Conservation (phyloP, 2,888 invertebrate species). For the Acronicta psi region DNA sequence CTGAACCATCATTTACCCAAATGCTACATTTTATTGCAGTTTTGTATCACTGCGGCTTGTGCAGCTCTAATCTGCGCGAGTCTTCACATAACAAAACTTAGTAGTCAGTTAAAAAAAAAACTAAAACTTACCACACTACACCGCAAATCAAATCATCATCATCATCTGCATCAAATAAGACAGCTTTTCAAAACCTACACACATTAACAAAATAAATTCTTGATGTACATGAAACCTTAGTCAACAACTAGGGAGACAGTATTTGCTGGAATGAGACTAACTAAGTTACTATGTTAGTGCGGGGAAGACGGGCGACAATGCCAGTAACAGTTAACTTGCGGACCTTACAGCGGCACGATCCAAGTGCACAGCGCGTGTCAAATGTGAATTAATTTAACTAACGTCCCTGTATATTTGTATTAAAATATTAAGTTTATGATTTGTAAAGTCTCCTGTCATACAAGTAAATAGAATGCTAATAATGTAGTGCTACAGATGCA, state of each 20-base stretch:
- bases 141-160: no score
- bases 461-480: background rate
- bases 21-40: no score
- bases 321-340: constrained; percentile 21
- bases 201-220: constrained; percentile 58
- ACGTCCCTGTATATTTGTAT: background rate
- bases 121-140: constrained; percentile 4
- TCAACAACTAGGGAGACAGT: constrained; percentile 59
- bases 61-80: no score
- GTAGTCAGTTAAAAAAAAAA: no score
- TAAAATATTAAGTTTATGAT: background rate
- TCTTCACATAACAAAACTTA: no score
- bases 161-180: constrained; percentile 2
- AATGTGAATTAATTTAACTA: constrained; percentile 1
- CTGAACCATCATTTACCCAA: no score
- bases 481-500: no score
- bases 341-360: constrained; percentile 24
- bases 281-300: constrained; percentile 40
- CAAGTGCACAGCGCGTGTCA: constrained; percentile 38
- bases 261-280: constrained; percentile 69
- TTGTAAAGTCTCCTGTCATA: background rate
- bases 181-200: constrained; percentile 9
- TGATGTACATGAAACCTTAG: constrained; percentile 55
- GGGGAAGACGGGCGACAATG: constrained; percentile 41
- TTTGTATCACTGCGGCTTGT: no score